Evolutionary conservation across 2,113 vertebrate species (phyloP).

Genomic region (Chrysochloris asiatica): DNA sequence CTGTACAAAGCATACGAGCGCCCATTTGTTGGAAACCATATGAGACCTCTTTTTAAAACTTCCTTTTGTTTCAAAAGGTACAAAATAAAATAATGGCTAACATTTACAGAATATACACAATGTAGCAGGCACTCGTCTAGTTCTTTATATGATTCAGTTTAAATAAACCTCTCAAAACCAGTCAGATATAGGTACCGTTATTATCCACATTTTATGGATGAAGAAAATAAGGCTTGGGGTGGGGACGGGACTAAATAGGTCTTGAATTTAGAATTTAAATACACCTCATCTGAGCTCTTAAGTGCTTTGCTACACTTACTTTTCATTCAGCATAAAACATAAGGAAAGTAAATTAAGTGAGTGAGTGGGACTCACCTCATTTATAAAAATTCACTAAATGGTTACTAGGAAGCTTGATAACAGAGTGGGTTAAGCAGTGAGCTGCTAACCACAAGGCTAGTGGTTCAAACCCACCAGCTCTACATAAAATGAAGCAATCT

Average conservation of each 20-base stretch:
- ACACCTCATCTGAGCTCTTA: not conserved
- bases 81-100: not conserved
- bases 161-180: conserved; percentile 23
- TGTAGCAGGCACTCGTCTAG: not conserved
- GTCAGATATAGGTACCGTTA: not conserved
- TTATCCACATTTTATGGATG: not conserved
- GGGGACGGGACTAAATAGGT: not conserved
- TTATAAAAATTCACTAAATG: conserved; percentile 8
- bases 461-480: too few relatives aligned
- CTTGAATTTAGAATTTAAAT: not conserved
- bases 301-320: not conserved
- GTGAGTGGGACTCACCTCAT: conserved; percentile 7
- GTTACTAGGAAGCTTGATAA: not conserved
- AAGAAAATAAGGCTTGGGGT: not conserved
- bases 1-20: not conserved
- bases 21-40: conserved; percentile 8
- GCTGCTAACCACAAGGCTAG: too few relatives aligned
- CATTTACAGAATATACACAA: not conserved
- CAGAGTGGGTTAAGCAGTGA: too few relatives aligned
- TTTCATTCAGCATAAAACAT: not conserved
- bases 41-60: conserved; percentile 37
- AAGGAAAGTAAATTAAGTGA: conserved; percentile 19
- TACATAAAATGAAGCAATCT: too few relatives aligned
- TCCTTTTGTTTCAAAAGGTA: conserved; percentile 36
- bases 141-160: not conserved